phyloP scores from a whole-genome alignment of 64 coral and sea anemone species.

The Cladopsammia gracilis region DNA sequence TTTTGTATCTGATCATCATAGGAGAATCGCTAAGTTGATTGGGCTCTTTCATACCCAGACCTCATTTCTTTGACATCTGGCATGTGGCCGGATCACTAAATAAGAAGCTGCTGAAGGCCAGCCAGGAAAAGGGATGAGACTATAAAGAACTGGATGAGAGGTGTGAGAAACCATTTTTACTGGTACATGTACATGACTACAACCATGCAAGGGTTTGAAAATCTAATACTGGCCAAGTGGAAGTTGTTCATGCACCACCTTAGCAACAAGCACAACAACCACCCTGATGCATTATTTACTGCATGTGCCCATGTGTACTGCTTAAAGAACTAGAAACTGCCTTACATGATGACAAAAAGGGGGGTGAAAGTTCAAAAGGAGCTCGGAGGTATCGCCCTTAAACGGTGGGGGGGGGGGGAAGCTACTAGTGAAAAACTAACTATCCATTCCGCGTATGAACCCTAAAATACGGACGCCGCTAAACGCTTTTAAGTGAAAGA shows the following conservation, averaged over 20 bases:
- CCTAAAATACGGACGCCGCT: too few relatives aligned
- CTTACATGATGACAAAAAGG: too few relatives aligned
- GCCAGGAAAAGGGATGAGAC: background rate
- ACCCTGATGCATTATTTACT: background rate
- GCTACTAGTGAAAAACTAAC: too few relatives aligned
- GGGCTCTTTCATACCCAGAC: background rate
- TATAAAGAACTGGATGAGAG: conserved; percentile 20
- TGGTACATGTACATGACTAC: conserved; percentile 10
- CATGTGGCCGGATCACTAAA: too few relatives aligned
- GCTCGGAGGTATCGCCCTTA: too few relatives aligned
- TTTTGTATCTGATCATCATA: too few relatives aligned
- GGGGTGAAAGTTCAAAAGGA: too few relatives aligned
- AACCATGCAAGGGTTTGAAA: background rate
- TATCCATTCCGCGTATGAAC: too few relatives aligned
- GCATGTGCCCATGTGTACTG: too few relatives aligned
- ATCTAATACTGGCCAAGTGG: conserved; percentile 21
- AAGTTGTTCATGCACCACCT: conserved; percentile 8
- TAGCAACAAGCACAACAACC: conserved; percentile 3
- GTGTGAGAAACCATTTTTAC: conserved; percentile 33
- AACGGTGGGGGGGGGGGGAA: too few relatives aligned
- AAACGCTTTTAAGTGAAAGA: too few relatives aligned
- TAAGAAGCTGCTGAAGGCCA: conserved; percentile 35
- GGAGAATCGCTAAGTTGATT: conserved; percentile 47
- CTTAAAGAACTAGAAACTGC: too few relatives aligned
- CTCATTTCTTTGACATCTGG: conserved; percentile 37